phyloP scores from a whole-genome alignment of 2,797 vertebrate genomes.

The Schizopygopsis pylzovi region DNA sequence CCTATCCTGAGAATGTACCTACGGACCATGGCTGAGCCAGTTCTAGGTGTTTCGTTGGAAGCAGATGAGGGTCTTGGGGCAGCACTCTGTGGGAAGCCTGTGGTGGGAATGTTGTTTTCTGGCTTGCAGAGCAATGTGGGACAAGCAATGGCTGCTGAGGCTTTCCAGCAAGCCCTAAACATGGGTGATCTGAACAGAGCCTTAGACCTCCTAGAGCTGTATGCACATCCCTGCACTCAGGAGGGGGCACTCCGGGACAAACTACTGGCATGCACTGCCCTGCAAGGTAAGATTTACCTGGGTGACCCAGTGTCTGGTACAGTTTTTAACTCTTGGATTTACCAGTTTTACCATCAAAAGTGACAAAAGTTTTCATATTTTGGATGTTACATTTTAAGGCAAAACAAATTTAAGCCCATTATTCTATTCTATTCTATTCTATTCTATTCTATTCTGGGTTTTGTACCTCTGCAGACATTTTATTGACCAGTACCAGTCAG shows the following conservation, averaged over 20 bases:
- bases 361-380: not conserved
- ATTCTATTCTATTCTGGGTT: too few species aligned
- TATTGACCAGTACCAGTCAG: not conserved
- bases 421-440: too few species aligned
- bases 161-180: conserved; percentile 85
- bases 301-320: not conserved
- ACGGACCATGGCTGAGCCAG: conserved; percentile 81
- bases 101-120: conserved; percentile 81
- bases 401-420: too few species aligned
- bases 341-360: not conserved
- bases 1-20: conserved; percentile 84
- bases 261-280: conserved; percentile 85
- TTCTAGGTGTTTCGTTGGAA: conserved; percentile 66
- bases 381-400: not conserved
- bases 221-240: conserved; percentile 78
- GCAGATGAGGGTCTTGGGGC: conserved; percentile 72
- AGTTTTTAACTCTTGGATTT: not conserved
- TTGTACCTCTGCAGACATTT: not conserved
- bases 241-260: conserved; percentile 81
- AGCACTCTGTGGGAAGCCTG: conserved; percentile 80
- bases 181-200: conserved; percentile 81
- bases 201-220: conserved; percentile 85
- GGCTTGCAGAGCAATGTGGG: conserved; percentile 82
- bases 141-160: conserved; percentile 76
- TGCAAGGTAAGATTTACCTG: conserved; percentile 78